phyloP scores from a whole-genome alignment of 2,113 vertebrate species.

The Spea multiplicata region DNA sequence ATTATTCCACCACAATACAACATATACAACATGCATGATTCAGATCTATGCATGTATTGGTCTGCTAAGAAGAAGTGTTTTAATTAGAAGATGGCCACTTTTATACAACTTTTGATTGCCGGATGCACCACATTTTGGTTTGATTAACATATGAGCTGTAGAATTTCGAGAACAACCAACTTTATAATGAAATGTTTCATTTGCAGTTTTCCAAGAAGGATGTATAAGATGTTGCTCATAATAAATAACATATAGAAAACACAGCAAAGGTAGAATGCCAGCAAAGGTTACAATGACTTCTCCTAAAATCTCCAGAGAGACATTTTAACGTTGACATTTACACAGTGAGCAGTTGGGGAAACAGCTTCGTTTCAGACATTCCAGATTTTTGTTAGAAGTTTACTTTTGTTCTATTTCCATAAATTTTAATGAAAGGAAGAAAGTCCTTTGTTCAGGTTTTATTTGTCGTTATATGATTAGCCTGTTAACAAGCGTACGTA shows the following conservation, averaged over 20 bases:
- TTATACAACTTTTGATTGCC: too few species aligned
- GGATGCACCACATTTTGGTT: too few species aligned
- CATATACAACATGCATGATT: too few species aligned
- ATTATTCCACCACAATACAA: too few species aligned
- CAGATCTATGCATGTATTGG: too few species aligned
- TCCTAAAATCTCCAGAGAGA: constrained; percentile 25
- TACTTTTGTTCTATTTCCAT: constrained; percentile 1
- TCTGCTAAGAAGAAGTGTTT: too few species aligned
- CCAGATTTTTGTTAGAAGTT: constrained; percentile 21
- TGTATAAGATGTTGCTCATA: constrained; percentile 2
- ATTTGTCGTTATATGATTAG: too few species aligned
- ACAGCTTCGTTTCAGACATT: constrained; percentile 3
- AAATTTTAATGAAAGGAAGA: constrained; percentile 18
- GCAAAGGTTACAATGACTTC: constrained; percentile 44
- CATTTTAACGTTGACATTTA: constrained; percentile 43
- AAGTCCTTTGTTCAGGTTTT: not conserved
- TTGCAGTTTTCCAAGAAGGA: constrained; percentile 8
- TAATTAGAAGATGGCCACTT: too few species aligned
- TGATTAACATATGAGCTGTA: too few species aligned
- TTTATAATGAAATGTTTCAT: constrained; percentile 11
- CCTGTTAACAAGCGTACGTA: too few species aligned
- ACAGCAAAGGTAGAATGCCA: constrained; percentile 32
- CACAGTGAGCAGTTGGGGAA: constrained; percentile 25
- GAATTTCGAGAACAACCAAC: not conserved
- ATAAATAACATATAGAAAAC: constrained; percentile 26